These are phyloP conservation scores for Rhodophaea formosa DNA, from an alignment of 2,888 invertebrate species.

Conservation along the genomic window DNA sequence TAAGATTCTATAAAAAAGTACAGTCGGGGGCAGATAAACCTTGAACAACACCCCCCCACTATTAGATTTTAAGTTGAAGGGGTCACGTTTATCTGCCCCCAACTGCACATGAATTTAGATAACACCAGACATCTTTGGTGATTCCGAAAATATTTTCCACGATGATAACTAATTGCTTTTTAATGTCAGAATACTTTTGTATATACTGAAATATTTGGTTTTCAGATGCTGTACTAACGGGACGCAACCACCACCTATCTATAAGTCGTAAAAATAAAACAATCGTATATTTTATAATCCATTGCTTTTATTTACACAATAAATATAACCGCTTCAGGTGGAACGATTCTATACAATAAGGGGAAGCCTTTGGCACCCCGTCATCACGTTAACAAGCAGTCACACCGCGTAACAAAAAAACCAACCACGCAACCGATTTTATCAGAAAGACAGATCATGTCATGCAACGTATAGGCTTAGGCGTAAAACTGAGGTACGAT, in stretches of 20 bases:
- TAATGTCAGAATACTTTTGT: too few species aligned
- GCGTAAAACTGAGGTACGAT: too few species aligned
- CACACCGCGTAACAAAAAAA: conserved; percentile 24
- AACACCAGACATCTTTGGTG: too few species aligned
- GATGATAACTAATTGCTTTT: too few species aligned
- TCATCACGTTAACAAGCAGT: conserved; percentile 21
- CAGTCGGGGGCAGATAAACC: too few species aligned
- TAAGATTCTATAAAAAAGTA: too few species aligned
- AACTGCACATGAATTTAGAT: too few species aligned
- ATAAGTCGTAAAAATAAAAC: conserved; percentile 34
- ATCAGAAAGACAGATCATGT: too few species aligned
- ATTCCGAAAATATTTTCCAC: too few species aligned
- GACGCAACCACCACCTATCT: conserved; percentile 9
- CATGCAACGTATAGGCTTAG: conserved; percentile 5
- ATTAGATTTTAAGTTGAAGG: too few species aligned
- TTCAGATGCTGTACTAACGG: conserved; percentile 7
- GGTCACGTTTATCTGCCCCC: too few species aligned
- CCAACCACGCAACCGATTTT: conserved; percentile 16
- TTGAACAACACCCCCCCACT: too few species aligned
- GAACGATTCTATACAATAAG: conserved; percentile 24
- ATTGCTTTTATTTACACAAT: conserved; percentile 64
- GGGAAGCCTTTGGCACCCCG: conserved; percentile 9
- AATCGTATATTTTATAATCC: conserved; percentile 31
- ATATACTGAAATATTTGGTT: neutral
- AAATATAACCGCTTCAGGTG: conserved; percentile 42